Conservation (phyloP, 30 jellyfish, hydroid and myxozoan genomes). For the Cassiopea andromeda region DNA sequence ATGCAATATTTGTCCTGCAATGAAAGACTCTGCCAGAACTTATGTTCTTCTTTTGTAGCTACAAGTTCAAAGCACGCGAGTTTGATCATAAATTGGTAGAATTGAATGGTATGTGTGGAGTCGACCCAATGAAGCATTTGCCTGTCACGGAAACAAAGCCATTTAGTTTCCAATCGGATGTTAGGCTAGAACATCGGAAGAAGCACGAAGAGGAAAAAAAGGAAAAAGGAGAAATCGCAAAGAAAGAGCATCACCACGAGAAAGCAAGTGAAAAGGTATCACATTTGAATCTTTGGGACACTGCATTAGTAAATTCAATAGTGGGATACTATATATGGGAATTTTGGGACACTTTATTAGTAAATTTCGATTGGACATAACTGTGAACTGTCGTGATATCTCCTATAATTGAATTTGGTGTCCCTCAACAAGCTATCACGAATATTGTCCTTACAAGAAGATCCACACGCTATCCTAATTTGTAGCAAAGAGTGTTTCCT, state of each 20-base stretch:
- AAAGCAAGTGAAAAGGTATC: conserved; percentile 19
- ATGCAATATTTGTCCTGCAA: not conserved
- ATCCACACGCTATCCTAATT: no score
- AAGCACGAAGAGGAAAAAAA: conserved; percentile 60
- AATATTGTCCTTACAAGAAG: no score
- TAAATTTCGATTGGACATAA: no score
- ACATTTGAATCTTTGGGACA: no score
- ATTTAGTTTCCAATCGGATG: conserved; percentile 70
- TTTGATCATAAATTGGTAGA: conserved; percentile 78
- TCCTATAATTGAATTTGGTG: no score
- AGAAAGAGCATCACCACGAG: conserved; percentile 18
- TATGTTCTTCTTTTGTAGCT: conserved; percentile 29
- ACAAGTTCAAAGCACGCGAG: conserved; percentile 84
- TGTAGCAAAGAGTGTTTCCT: no score
- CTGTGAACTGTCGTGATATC: no score
- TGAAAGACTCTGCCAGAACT: not conserved
- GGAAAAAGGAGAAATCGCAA: not conserved
- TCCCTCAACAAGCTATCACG: no score
- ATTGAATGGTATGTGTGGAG: conserved; percentile 75
- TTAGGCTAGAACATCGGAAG: conserved; percentile 65
- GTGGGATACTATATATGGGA: no score
- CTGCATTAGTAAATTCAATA: no score
- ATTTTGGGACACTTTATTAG: no score
- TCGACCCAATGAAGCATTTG: conserved; percentile 54
- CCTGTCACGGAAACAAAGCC: conserved; percentile 77